A percentile compares a stretch with the other conserved stretches of the same genome.
These are phyloP conservation scores for Oncopodura yosiiana DNA, from an alignment of 1,140 invertebrate species.

Conservation along the genomic window DNA sequence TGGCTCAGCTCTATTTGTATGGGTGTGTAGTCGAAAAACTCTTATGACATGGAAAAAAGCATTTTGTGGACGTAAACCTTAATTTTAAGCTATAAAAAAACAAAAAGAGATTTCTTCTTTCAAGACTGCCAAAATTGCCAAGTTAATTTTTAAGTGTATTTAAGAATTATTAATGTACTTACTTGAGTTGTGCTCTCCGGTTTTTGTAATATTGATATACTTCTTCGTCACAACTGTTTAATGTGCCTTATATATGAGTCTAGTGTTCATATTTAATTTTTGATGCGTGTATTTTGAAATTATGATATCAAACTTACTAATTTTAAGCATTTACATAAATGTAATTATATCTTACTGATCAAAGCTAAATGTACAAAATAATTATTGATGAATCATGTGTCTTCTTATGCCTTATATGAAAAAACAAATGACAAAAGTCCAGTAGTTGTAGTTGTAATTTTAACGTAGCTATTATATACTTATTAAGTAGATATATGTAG, in stretches of 20 bases:
- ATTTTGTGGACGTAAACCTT: constrained; percentile 21
- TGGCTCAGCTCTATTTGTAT: constrained; percentile 32
- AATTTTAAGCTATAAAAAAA: not conserved
- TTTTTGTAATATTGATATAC: not conserved
- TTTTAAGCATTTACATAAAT: not conserved
- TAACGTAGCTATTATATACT: too few species aligned
- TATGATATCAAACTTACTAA: not conserved
- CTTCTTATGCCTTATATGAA: too few species aligned
- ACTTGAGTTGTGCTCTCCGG: not conserved
- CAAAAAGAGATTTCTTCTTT: too few species aligned
- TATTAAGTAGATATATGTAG: too few species aligned
- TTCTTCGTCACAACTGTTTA: too few species aligned
- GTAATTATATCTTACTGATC: not conserved
- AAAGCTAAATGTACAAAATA: too few species aligned
- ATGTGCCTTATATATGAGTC: too few species aligned
- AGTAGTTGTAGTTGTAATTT: too few species aligned
- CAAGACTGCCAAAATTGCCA: constrained; percentile 18
- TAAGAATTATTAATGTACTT: not conserved
- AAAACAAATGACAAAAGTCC: too few species aligned
- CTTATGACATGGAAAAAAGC: constrained; percentile 33
- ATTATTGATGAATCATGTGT: too few species aligned
- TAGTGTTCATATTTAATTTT: constrained; percentile 1
- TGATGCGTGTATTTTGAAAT: not conserved
- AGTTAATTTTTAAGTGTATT: not conserved
- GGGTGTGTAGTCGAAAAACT: constrained; percentile 35